phyloP scores from a whole-genome alignment of 2,797 vertebrate species.

The Philypnodon macrostomus region DNA sequence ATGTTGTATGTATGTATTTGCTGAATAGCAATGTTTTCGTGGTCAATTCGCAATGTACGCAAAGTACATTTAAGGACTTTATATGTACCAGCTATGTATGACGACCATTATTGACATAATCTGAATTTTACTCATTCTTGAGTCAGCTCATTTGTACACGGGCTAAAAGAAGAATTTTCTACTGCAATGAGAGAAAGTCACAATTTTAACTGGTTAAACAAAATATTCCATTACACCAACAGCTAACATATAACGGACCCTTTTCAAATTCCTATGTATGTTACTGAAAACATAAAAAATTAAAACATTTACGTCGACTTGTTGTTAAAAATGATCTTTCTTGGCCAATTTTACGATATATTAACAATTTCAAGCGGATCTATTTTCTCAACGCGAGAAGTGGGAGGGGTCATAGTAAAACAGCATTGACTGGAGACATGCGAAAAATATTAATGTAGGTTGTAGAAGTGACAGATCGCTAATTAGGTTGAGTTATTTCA shows the following conservation, averaged over 20 bases:
- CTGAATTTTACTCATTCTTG: no score
- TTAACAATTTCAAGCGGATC: constrained; percentile 2
- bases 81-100: no score
- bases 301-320: fast-evolving
- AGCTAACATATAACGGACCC: not conserved
- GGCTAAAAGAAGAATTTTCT: no score
- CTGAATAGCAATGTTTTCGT: no score
- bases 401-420: constrained; percentile 64
- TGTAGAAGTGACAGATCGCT: constrained; percentile 34
- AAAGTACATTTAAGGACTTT: no score
- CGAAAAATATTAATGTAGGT: constrained; percentile 41
- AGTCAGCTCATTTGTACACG: no score
- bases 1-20: no score
- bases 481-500: constrained; percentile 26
- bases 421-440: constrained; percentile 51
- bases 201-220: no score
- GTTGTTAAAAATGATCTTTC: fast-evolving
- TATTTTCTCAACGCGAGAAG: constrained; percentile 34
- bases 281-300: fast-evolving
- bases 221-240: no score
- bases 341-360: fast-evolving
- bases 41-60: no score
- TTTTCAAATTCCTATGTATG: fast-evolving
- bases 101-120: no score
- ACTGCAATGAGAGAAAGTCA: no score